Percentiles rank a stretch among this genome's conserved stretches.
These are phyloP conservation scores for Drosophila tristis DNA, from an alignment of 1,140 invertebrate species.

Conservation along the genomic window DNA sequence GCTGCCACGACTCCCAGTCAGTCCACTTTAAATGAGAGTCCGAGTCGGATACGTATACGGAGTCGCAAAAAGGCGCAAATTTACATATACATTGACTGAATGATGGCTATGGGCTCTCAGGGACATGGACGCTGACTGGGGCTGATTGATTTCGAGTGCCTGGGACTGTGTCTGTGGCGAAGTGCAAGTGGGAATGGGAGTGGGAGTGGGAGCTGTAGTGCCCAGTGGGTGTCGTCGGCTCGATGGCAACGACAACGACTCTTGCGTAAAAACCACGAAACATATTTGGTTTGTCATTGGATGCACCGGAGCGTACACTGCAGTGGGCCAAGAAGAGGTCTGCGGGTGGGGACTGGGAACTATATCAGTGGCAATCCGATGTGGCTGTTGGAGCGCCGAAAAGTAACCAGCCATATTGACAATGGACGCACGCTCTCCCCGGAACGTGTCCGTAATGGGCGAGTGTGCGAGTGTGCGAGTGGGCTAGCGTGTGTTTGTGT, in stretches of 20 bases:
- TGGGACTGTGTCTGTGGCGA: slow-evolving; percentile 16
- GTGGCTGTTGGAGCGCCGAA: slow-evolving; percentile 54
- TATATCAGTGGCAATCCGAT: slow-evolving; percentile 1
- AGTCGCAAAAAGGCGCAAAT: slow-evolving; percentile 75
- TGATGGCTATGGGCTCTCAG: slow-evolving; percentile 44
- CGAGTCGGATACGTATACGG: slow-evolving; percentile 27
- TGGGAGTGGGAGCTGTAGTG: slow-evolving; percentile 3
- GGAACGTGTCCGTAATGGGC: not conserved
- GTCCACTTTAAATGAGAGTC: slow-evolving; percentile 1
- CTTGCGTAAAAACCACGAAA: slow-evolving; percentile 80
- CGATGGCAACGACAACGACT: slow-evolving; percentile 29
- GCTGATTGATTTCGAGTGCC: slow-evolving; percentile 75
- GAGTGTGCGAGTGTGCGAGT: not conserved
- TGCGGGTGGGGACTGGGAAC: not conserved
- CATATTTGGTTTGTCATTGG: slow-evolving; percentile 83
- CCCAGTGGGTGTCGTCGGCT: slow-evolving; percentile 4
- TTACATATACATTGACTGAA: slow-evolving; percentile 81
- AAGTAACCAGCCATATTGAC: slow-evolving; percentile 76
- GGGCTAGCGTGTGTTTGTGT: slow-evolving; percentile 35
- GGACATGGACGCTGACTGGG: slow-evolving; percentile 32
- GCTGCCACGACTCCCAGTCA: slow-evolving; percentile 52
- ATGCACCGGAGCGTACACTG: slow-evolving; percentile 60
- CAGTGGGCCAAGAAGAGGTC: slow-evolving; percentile 12
- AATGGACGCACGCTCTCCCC: slow-evolving; percentile 53
- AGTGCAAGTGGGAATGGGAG: not conserved